phyloP scores from a whole-genome alignment of 2,888 invertebrate species.

The Nesidiocoris tenuis region DNA sequence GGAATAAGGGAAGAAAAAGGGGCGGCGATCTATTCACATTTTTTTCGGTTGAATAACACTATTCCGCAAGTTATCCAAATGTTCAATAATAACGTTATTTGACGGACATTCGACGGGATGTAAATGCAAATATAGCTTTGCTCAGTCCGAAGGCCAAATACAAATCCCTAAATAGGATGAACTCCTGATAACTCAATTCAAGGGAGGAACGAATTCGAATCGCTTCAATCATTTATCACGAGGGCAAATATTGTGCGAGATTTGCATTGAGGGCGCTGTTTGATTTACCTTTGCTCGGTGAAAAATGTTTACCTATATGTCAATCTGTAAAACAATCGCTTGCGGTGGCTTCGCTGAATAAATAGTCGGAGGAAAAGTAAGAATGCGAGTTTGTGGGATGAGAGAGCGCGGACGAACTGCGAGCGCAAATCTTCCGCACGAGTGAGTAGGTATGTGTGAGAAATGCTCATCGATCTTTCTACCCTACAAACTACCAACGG shows the following conservation, averaged over 20 bases:
- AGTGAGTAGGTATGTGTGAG: not conserved
- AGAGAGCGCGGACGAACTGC: not conserved
- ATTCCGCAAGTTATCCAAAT: too few species aligned
- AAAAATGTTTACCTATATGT: conserved; percentile 45
- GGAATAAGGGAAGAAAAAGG: too few species aligned
- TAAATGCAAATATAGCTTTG: too few species aligned
- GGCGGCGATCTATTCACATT: too few species aligned
- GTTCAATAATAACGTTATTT: too few species aligned
- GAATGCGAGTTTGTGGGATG: not conserved
- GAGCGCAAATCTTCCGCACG: not conserved
- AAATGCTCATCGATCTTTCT: too few species aligned
- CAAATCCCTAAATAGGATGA: conserved; percentile 14
- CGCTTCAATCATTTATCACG: conserved; percentile 40
- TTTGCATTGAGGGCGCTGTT: conserved; percentile 39
- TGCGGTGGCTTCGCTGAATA: conserved; percentile 40
- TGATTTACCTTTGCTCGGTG: conserved; percentile 40
- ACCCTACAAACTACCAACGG: too few species aligned
- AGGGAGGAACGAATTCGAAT: conserved; percentile 36
- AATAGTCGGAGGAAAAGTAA: conserved; percentile 32
- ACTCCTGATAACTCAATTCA: conserved; percentile 25
- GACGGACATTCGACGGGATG: too few species aligned
- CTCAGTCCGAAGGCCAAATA: too few species aligned
- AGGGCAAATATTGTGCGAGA: conserved; percentile 37
- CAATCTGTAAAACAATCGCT: conserved; percentile 46
- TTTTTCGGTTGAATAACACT: too few species aligned